phyloP scores from a whole-genome alignment of 2,797 vertebrate species.

The Notolepis coatsorum region DNA sequence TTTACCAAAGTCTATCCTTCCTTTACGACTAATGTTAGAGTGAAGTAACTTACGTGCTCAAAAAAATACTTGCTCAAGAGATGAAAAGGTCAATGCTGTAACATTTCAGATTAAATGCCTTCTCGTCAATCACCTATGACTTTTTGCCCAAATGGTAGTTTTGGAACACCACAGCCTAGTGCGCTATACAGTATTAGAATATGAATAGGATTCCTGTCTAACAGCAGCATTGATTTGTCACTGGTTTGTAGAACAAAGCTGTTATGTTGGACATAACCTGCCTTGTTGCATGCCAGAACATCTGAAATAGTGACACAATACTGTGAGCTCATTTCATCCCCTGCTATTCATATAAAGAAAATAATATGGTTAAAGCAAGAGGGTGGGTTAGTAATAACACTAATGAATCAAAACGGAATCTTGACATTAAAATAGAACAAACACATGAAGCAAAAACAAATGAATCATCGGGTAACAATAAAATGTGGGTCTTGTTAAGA shows the following conservation, averaged over 20 bases:
- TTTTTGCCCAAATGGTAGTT: too few relatives aligned
- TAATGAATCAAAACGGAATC: conserved; percentile 63
- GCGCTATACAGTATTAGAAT: not conserved
- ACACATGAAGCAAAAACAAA: conserved; percentile 54
- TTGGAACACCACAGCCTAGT: too few relatives aligned
- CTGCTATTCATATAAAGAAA: conserved; percentile 56
- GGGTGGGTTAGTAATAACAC: conserved; percentile 53
- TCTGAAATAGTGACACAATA: conserved; percentile 38
- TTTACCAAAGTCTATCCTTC: not conserved
- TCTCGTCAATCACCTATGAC: too few relatives aligned
- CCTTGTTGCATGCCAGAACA: conserved; percentile 52
- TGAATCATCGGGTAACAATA: conserved; percentile 30
- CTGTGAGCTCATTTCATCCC: conserved; percentile 40
- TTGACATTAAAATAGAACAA: conserved; percentile 54
- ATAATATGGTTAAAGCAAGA: conserved; percentile 67
- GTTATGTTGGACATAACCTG: conserved; percentile 53
- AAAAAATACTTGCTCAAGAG: not conserved
- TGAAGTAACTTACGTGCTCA: not conserved
- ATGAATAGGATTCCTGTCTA: not conserved
- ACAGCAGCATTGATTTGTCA: conserved; percentile 66
- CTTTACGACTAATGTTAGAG: not conserved
- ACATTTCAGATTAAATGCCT: too few relatives aligned
- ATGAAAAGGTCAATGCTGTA: too few relatives aligned
- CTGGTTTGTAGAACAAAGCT: conserved; percentile 72
- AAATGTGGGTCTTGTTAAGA: conserved; percentile 26